phyloP scores from a whole-genome alignment of 2,113 vertebrate species.

The Lethenteron camtschaticum region DNA sequence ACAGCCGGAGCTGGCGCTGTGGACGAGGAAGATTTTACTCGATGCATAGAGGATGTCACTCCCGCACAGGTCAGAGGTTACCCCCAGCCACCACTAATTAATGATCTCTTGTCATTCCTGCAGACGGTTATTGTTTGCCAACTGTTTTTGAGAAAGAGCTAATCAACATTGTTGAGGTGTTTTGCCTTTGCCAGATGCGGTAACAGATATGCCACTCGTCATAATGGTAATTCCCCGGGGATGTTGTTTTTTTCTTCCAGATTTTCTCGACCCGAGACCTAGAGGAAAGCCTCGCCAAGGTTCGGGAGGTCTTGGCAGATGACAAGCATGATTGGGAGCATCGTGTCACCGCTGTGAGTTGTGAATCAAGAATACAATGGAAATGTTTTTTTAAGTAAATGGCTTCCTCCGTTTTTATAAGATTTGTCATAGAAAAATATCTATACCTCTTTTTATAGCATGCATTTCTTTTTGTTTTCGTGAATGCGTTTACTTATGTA shows the following conservation, averaged over 20 bases:
- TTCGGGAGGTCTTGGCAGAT: slow-evolving; percentile 84
- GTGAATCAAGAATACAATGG: background rate
- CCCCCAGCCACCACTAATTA: background rate
- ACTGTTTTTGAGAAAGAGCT: background rate
- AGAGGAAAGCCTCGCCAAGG: slow-evolving; percentile 93
- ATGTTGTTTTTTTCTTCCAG: slow-evolving; percentile 19
- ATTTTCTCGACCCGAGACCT: slow-evolving; percentile 83
- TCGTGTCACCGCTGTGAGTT: slow-evolving; percentile 49
- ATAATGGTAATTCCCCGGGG: background rate
- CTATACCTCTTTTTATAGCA: background rate
- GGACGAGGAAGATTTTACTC: slow-evolving; percentile 85
- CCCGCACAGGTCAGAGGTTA: slow-evolving; percentile 43
- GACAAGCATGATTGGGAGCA: slow-evolving; percentile 99
- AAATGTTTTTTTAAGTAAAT: slow-evolving; percentile 9
- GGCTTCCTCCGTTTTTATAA: background rate
- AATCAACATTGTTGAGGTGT: slow-evolving; percentile 2
- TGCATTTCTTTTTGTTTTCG: background rate
- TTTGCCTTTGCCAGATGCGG: background rate
- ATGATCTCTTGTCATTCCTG: background rate
- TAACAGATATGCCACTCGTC: background rate
- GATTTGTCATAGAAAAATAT: background rate
- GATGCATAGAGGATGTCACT: slow-evolving; percentile 76
- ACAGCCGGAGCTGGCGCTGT: slow-evolving; percentile 60
- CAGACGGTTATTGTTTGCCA: background rate
- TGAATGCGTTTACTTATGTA: background rate